Evolutionary conservation across 2,113 vertebrate species (phyloP), one percentile per base, ranked within the genome.

Genomic region (Sclerurus mexicanus): DNA sequence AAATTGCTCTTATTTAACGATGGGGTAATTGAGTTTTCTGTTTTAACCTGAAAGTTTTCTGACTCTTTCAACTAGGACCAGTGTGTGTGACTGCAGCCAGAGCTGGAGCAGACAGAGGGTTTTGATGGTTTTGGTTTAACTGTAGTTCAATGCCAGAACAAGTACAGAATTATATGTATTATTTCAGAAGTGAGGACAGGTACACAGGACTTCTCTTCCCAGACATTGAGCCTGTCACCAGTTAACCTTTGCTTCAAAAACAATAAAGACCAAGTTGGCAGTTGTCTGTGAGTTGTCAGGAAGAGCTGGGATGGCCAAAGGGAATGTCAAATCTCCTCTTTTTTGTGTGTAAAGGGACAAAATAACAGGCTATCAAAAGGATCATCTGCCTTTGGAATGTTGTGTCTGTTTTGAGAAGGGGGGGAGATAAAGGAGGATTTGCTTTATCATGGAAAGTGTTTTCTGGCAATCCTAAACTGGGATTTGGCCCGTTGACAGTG

Each of bases 401-500:
- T 28, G 14, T 27, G 39, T 28, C 27, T 75, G 39, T 37, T 85
- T 58, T 14, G 58, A 63, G 59, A 47, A 56, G 28, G 23, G 31
- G 27, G 23, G 37, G 16, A 30, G 49, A 18, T 44, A 73, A 37
- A 27, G 20, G 74, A 49, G 22, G 50, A 22, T 37, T 92, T 44
- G 27, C 49, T 76, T 40, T 47, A 22, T 44, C 27, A 7, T 9
- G 11, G 49, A 27, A 69, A 56, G 22, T 64, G 25, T 66, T 27
- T 75, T 27, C 35, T 66, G 18, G 31, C 66, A 68, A 7, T 31
- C 31, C 21, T 25, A 4, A 67, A 10, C 31, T 42, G 66, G 50
- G 50, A 46, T 91, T 84, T 92, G 93, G 73, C 53, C 30, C 12
- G 20, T 62, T 83, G 49, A 86, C 88, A 90, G 46, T 66, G 69